These are phyloP conservation scores for Drosophila suzukii DNA, from an alignment of 1,140 invertebrate species.

Conservation along the genomic window DNA sequence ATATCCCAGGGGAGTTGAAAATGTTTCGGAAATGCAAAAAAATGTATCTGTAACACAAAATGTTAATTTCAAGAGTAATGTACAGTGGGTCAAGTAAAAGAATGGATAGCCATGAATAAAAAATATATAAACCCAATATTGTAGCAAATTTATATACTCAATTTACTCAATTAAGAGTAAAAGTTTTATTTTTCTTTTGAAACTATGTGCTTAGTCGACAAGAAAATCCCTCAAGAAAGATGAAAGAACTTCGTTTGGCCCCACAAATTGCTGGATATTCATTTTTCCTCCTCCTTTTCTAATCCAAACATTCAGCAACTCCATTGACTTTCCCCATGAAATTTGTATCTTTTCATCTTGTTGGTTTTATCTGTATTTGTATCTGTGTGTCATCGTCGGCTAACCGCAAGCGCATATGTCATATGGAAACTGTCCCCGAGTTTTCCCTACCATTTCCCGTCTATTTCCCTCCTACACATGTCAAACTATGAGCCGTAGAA, in stretches of 20 bases:
- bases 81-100: background rate
- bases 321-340: constrained; percentile 14
- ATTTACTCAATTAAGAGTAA: background rate
- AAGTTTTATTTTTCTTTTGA: background rate
- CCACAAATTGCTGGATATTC: constrained; percentile 8
- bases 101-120: too few species aligned
- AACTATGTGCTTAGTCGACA: constrained; percentile 1
- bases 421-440: constrained; percentile 12
- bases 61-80: background rate
- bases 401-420: constrained; percentile 28
- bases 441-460: background rate
- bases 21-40: background rate
- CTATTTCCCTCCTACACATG: constrained; percentile 1
- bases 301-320: constrained; percentile 3
- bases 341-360: constrained; percentile 45
- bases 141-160: background rate
- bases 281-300: background rate
- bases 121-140: background rate
- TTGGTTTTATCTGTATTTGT: constrained; percentile 1
- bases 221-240: constrained; percentile 11
- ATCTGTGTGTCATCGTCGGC: constrained; percentile 25
- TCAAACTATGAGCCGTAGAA: constrained; percentile 46
- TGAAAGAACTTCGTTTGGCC: constrained; percentile 12
- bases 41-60: background rate
- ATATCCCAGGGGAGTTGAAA: constrained; percentile 1